A percentile compares a stretch with the other conserved stretches of the same genome.
phyloP scores from a whole-genome alignment of 2,888 invertebrate genomes.

The Zhuqinia jingwanae region DNA sequence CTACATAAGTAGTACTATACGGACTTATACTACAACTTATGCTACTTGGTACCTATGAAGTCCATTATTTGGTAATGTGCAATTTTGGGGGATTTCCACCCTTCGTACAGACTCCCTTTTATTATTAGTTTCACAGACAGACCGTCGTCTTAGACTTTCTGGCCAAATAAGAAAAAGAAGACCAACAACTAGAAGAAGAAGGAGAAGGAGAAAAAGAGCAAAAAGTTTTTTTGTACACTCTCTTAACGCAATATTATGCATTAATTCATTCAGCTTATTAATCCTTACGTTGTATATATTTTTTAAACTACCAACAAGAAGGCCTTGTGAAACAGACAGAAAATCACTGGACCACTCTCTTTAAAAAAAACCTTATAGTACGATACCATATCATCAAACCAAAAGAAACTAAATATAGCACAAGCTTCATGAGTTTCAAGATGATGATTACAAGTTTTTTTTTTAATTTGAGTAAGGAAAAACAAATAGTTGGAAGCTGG shows the following conservation, averaged over 20 bases:
- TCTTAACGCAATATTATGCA: conserved; percentile 20
- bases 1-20: too few species aligned
- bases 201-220: background rate
- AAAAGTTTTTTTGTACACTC: background rate
- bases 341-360: too few species aligned
- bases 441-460: background rate
- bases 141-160: background rate
- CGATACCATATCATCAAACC: too few species aligned
- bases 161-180: too few species aligned
- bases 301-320: too few species aligned
- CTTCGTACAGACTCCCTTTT: background rate
- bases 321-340: too few species aligned
- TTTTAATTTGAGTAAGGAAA: too few species aligned
- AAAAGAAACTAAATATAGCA: too few species aligned
- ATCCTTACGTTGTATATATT: conserved; percentile 4
- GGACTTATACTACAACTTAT: too few species aligned
- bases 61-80: conserved; percentile 59
- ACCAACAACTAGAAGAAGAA: too few species aligned
- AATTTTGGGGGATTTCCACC: conserved; percentile 55
- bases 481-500: background rate
- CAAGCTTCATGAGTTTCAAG: too few species aligned
- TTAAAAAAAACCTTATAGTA: too few species aligned
- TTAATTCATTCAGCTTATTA: conserved; percentile 12
- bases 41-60: conserved; percentile 32
- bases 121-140: conserved; percentile 49